Conservation (phyloP, 1,140 invertebrate species). For the Cydia splendana region DNA sequence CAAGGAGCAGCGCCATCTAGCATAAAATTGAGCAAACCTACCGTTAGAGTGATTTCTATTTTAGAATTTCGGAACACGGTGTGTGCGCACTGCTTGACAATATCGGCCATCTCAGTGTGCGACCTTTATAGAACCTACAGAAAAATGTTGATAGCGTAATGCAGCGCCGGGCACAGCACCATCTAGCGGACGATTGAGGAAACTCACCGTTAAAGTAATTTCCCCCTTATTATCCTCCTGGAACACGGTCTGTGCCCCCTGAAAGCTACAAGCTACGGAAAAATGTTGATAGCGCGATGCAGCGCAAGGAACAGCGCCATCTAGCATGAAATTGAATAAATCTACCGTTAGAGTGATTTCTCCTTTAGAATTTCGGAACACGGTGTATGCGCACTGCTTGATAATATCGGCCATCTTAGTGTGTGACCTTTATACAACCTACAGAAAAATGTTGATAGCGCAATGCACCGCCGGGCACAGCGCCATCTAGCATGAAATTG, state of each 20-base stretch:
- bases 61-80: constrained; percentile 92
- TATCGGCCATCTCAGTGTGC: constrained; percentile 59
- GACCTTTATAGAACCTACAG: no score
- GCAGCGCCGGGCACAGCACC: not conserved
- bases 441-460: no score
- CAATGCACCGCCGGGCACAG: not conserved
- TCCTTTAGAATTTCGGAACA: no score
- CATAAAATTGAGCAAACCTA: constrained; percentile 66
- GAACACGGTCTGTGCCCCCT: constrained; percentile 89
- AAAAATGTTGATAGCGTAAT: constrained; percentile 57
- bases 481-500: not conserved
- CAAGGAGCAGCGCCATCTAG: not conserved
- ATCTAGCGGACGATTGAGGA: constrained; percentile 33
- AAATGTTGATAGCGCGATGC: constrained; percentile 56
- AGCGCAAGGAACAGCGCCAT: not conserved
- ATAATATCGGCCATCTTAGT: no score
- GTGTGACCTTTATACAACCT: no score
- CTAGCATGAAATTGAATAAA: not conserved
- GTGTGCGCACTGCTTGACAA: constrained; percentile 83
- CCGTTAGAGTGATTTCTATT: constrained; percentile 91
- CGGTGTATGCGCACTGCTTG: no score
- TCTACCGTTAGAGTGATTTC: no score
- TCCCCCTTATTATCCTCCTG: constrained; percentile 91
- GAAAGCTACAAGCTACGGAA: no score
- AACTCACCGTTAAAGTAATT: constrained; percentile 88